Conservation (phyloP, 2,888 invertebrate species). For the Tenthredo scrophulariae region DNA sequence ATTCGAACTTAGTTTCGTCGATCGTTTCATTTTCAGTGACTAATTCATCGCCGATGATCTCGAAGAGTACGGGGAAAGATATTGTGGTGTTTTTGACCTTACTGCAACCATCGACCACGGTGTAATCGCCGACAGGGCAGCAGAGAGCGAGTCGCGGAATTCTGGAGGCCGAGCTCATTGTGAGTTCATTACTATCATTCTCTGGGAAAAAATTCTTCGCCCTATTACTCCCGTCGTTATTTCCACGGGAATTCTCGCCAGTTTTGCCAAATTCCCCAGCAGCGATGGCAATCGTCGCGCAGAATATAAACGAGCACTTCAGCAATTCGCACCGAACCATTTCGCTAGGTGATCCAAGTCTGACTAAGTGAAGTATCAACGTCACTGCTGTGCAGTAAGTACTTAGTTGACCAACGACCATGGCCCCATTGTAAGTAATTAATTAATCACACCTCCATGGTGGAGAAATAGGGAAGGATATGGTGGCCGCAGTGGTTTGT, state of each 20-base stretch:
- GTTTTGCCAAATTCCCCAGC: background rate
- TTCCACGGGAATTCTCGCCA: background rate
- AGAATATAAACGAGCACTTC: background rate
- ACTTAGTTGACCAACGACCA: background rate
- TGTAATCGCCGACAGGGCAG: slow-evolving; percentile 58
- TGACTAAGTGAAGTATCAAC: background rate
- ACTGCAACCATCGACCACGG: slow-evolving; percentile 9
- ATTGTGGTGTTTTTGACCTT: slow-evolving; percentile 24
- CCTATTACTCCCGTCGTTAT: background rate
- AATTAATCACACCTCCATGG: background rate
- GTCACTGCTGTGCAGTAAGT: background rate
- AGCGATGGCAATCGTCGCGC: background rate
- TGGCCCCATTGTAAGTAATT: background rate
- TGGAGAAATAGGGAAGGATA: background rate
- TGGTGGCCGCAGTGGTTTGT: slow-evolving; percentile 6
- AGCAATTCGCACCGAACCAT: slow-evolving; percentile 2
- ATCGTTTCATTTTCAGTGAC: background rate
- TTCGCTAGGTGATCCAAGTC: background rate
- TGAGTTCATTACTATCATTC: background rate
- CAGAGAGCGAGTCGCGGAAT: slow-evolving; percentile 64
- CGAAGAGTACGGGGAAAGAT: slow-evolving; percentile 16
- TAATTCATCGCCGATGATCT: slow-evolving; percentile 33
- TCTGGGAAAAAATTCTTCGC: background rate
- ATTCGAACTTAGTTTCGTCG: slow-evolving; percentile 54
- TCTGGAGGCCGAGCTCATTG: slow-evolving; percentile 54